Evolutionary conservation across 2,113 vertebrate genomes (phyloP), one percentile per base, ranked within the genome.

Genomic region (Ptyas mucosa): DNA sequence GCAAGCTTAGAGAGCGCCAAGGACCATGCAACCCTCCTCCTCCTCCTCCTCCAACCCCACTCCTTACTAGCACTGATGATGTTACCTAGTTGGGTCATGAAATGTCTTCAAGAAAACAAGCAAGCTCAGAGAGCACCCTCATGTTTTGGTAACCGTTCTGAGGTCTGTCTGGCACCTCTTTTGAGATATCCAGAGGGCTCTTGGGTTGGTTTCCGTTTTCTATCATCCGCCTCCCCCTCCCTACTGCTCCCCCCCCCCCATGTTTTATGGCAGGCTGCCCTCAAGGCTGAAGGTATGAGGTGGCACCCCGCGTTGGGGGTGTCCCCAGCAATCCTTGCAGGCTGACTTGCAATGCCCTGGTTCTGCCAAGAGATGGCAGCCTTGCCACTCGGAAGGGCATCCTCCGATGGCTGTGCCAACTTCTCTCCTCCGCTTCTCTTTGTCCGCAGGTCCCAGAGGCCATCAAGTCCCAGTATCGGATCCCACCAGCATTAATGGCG

Each of bases 401-500:
- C 61, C 8, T 34, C 15, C 5, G 15, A 14, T 12, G n/a, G 12
- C 53, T 21, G 39, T 21, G 11, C 49, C 43, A 3, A 5, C 26
- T 24, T 12, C n/a, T 54, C 54, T 21, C 29, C 91, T n/a, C 26
- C 94, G 94, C 87, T 58, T 58, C 24, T 61, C 24, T 61, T 26
- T 8, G 95, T 0, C 95, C 93, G 69, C 96, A 99, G 99, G 99
- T 99, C 97, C 99, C 99, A 34, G 98, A 99, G 97, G 98, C 99
- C 95, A 99, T 99, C 94, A 99, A 99, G 97, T 99, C 98, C 94
- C 99, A 99, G 85, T 99, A 99, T 97, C 98, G 98, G 96, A 98
- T 98, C 94, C 99, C 99, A 81, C 99, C 99, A 85, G 95, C 98
- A 57, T 98, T 98, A 94, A 97, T 99, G 95, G 96, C 98, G 91